Evolutionary conservation across 2,797 vertebrate genomes (phyloP).

Genomic region (Cryptoblepharus egeriae): DNA sequence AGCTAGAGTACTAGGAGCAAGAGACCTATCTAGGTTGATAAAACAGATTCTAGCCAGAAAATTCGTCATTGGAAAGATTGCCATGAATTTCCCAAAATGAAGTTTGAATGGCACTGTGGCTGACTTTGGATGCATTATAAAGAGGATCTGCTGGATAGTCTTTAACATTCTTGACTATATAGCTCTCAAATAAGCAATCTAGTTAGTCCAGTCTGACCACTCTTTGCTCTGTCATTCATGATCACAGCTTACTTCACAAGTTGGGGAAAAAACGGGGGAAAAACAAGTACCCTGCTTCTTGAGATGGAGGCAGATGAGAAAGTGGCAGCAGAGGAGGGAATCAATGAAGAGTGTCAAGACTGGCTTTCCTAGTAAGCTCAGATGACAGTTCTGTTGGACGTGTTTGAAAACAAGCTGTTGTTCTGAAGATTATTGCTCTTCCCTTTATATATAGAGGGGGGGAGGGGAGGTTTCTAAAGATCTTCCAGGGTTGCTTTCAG

Average conservation of each 20-base stretch:
- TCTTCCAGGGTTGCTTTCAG: background rate
- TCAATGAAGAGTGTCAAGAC: background rate
- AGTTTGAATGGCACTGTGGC: accelerated
- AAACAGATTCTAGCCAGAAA: too few relatives aligned
- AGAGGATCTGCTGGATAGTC: background rate
- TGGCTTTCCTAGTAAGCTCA: background rate
- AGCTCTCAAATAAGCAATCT: background rate
- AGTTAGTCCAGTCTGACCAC: background rate
- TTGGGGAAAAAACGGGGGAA: background rate
- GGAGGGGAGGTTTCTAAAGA: too few relatives aligned
- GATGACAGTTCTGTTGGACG: background rate
- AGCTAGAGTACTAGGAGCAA: background rate
- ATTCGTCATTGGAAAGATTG: slow-evolving; percentile 16
- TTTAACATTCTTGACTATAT: accelerated
- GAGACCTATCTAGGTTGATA: too few relatives aligned
- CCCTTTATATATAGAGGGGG: too few relatives aligned
- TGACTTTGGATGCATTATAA: background rate
- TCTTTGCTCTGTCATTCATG: background rate
- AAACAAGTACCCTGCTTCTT: background rate
- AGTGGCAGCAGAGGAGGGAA: background rate
- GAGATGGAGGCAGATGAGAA: background rate
- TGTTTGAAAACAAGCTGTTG: too few relatives aligned
- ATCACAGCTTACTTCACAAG: background rate
- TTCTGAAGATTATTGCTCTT: too few relatives aligned
- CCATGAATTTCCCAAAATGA: background rate